These are phyloP conservation scores for Crotalus helleri DNA, from an alignment of 2,113 vertebrate species.

Conservation along the genomic window DNA sequence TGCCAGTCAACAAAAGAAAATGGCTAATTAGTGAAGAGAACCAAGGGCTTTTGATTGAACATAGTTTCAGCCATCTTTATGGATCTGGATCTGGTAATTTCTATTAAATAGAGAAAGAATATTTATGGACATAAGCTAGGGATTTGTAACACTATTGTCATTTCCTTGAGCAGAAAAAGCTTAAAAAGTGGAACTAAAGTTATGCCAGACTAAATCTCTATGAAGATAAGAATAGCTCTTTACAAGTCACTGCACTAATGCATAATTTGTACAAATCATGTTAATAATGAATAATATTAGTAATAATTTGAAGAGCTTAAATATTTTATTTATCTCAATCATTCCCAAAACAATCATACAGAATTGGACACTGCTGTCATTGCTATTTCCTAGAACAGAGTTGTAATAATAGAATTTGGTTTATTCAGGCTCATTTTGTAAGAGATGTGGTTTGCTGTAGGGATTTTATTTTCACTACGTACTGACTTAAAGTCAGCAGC, in stretches of 20 bases:
- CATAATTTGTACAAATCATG: neutral
- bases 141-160: neutral
- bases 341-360: neutral
- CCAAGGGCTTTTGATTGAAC: too few relatives aligned
- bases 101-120: neutral
- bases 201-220: neutral
- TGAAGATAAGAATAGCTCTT: neutral
- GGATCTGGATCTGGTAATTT: neutral
- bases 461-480: neutral
- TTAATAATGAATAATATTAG: neutral
- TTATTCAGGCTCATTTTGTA: neutral
- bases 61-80: neutral
- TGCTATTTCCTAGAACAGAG: neutral
- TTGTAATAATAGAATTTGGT: neutral
- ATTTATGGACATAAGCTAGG: neutral
- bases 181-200: neutral
- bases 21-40: neutral
- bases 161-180: neutral
- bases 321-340: neutral
- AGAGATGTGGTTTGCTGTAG: neutral
- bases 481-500: neutral
- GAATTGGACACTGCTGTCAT: neutral
- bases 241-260: neutral
- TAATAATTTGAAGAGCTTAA: neutral
- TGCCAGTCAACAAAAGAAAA: neutral